These are phyloP conservation scores for Charina bottae DNA, from an alignment of 2,113 vertebrate genomes.

Conservation along the genomic window DNA sequence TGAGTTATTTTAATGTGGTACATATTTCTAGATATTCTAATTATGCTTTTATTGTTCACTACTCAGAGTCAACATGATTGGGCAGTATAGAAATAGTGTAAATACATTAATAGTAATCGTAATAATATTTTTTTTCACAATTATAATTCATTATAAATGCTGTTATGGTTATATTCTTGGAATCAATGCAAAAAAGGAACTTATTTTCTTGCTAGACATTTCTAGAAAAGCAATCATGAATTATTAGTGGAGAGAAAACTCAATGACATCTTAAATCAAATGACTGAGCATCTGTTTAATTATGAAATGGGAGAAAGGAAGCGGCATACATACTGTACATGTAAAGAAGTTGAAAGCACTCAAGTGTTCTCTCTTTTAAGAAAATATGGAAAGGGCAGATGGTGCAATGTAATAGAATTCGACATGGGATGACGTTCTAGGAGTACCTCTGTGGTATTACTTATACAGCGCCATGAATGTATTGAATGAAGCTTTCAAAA, in stretches of 20 bases:
- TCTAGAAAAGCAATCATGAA: neutral
- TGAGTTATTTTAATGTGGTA: neutral
- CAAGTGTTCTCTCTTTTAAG: neutral
- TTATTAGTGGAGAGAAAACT: neutral
- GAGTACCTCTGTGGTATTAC: rapidly evolving
- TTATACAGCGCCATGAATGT: neutral
- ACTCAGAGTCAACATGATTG: neutral
- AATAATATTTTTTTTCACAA: neutral
- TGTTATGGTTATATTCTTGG: constrained; percentile 7
- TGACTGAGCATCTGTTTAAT: neutral
- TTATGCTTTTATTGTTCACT: neutral
- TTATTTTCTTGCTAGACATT: neutral
- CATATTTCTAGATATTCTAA: neutral
- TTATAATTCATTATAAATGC: neutral
- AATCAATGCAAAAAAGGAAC: neutral
- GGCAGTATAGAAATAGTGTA: neutral
- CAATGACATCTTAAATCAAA: neutral
- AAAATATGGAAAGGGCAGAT: neutral
- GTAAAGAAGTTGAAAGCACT: neutral
- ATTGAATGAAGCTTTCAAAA: constrained; percentile 13
- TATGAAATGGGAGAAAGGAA: neutral
- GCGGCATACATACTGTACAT: rapidly evolving
- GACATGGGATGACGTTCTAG: neutral
- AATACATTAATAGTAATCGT: neutral
- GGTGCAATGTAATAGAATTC: neutral